Conservation (phyloP, 2,113 vertebrate species). For the Tupaia tana region DNA sequence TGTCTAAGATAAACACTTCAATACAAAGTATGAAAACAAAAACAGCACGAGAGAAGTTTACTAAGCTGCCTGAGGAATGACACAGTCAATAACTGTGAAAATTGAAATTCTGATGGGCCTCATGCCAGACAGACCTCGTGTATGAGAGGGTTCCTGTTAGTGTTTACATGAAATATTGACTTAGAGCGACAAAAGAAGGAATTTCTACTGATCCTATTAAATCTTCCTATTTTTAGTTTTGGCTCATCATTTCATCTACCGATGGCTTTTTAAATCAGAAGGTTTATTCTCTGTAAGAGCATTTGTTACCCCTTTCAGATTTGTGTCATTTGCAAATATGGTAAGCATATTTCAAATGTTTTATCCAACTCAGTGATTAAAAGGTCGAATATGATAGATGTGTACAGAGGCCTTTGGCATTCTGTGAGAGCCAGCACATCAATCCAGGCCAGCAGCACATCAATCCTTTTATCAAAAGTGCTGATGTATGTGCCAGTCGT, state of each 20-base stretch:
- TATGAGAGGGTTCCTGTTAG: background rate
- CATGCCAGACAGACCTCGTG: background rate
- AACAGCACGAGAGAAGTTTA: background rate
- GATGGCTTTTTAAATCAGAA: background rate
- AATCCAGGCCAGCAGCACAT: background rate
- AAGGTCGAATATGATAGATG: conserved; percentile 27
- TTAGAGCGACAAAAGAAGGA: background rate
- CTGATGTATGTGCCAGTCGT: background rate
- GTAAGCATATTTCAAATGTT: conserved; percentile 4
- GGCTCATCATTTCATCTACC: background rate
- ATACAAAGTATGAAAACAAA: background rate
- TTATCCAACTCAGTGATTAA: conserved; percentile 20
- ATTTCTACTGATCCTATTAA: background rate
- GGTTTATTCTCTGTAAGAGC: background rate
- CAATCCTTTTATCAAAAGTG: background rate
- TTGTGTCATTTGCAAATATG: background rate
- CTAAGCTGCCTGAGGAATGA: background rate
- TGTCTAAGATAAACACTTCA: background rate
- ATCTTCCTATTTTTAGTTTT: background rate
- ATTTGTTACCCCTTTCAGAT: background rate
- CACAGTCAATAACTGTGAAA: background rate
- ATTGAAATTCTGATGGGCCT: background rate
- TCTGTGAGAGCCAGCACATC: background rate
- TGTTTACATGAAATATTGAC: background rate
- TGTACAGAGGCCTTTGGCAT: background rate